phyloP scores from a whole-genome alignment of 2,888 invertebrate species.

The Agelastica alni region DNA sequence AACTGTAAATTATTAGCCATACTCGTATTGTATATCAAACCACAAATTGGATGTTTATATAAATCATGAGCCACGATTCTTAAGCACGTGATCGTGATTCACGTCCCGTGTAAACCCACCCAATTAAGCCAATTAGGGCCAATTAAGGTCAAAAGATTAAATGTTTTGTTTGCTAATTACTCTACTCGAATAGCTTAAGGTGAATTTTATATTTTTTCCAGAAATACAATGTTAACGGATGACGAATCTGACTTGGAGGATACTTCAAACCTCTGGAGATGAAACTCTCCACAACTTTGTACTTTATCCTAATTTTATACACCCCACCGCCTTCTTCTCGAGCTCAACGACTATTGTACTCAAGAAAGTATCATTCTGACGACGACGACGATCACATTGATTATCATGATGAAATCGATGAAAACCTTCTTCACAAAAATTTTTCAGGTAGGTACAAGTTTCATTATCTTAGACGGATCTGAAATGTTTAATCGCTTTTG shows the following conservation, averaged over 20 bases:
- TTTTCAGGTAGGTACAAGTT: conserved; percentile 12
- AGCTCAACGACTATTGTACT: conserved; percentile 49
- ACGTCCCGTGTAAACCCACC: no score
- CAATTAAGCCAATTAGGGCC: no score
- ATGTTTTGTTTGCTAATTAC: no score
- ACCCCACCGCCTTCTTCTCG: conserved; percentile 46
- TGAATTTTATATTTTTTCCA: conserved; percentile 18
- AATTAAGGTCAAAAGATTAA: no score
- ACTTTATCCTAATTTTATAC: conserved; percentile 52
- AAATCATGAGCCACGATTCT: no score
- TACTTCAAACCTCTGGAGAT: conserved; percentile 51
- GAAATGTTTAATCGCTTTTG: no score
- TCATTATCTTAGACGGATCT: neutral
- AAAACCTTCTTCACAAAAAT: conserved; percentile 5
- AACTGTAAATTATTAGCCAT: no score
- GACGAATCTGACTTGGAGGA: conserved; percentile 46
- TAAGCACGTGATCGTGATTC: no score
- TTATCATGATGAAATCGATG: conserved; percentile 30
- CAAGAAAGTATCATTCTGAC: conserved; percentile 47
- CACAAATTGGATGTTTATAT: no score
- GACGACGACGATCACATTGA: conserved; percentile 50
- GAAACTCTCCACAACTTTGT: conserved; percentile 48
- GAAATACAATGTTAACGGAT: conserved; percentile 47
- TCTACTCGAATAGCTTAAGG: neutral
- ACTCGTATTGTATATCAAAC: no score